A percentile compares a stretch with the other conserved stretches of the same genome.
phyloP scores from a whole-genome alignment of 2,888 invertebrate genomes.

The Apomyelois bistriatella region DNA sequence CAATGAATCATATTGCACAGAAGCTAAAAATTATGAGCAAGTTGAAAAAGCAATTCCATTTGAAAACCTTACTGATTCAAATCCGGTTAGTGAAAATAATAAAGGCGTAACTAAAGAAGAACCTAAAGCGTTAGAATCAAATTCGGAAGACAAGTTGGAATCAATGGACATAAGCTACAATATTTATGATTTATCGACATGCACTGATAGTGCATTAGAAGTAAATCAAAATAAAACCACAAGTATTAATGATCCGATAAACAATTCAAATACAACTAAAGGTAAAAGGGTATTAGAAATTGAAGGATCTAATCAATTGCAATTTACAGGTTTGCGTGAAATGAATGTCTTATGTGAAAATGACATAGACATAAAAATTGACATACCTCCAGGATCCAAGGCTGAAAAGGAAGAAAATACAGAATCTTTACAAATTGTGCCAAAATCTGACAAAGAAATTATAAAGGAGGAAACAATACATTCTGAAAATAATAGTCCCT shows the following conservation, averaged over 20 bases:
- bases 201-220: neutral
- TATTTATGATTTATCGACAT: neutral
- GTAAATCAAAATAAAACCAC: neutral
- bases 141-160: neutral
- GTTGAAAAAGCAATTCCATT: too few species aligned
- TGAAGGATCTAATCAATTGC: neutral
- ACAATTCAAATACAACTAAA: neutral
- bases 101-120: neutral
- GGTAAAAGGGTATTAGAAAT: neutral
- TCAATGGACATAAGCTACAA: slow-evolving; percentile 3
- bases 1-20: neutral
- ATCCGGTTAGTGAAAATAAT: neutral
- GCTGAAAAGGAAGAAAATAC: neutral
- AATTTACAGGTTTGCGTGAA: neutral
- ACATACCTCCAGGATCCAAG: neutral
- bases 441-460: slow-evolving; percentile 6
- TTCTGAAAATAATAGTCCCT: slow-evolving; percentile 54
- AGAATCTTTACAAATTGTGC: neutral
- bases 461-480: slow-evolving; percentile 42
- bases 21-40: neutral
- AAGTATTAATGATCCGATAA: neutral
- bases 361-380: neutral
- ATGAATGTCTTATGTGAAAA: neutral
- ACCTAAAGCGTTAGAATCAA: neutral
- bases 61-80: neutral